Percentiles rank a stretch among this genome's conserved stretches.
Evolutionary conservation across 2,797 vertebrate species (phyloP).

Genomic region (Xenentodon cancila): DNA sequence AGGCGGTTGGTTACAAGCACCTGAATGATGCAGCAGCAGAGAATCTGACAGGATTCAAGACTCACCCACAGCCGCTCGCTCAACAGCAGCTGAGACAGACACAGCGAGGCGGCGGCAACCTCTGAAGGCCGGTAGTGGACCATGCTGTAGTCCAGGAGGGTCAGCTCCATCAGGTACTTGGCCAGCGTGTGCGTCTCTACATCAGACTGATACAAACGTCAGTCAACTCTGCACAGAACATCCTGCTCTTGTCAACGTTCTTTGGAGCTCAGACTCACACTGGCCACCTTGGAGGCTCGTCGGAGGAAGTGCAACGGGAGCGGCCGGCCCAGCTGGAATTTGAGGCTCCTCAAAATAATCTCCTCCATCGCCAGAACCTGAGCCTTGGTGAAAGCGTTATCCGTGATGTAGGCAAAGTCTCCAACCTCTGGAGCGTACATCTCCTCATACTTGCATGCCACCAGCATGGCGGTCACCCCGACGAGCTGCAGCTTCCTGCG

Average conservation of each 20-base stretch:
- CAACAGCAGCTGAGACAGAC: conserved; percentile 88
- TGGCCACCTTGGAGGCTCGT: conserved; percentile 91
- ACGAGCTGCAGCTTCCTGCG: conserved; percentile 92
- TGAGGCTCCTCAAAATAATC: conserved; percentile 83
- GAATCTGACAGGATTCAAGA: no score
- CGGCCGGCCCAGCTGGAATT: conserved; percentile 91
- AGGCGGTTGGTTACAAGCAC: neutral
- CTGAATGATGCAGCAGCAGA: neutral
- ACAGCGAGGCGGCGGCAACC: conserved; percentile 88
- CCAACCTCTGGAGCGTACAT: conserved; percentile 87
- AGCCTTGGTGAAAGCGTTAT: conserved; percentile 86
- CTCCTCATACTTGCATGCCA: conserved; percentile 97
- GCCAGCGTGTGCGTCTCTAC: conserved; percentile 89
- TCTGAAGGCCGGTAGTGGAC: conserved; percentile 91
- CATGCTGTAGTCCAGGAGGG: conserved; percentile 92
- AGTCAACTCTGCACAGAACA: neutral
- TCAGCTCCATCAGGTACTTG: conserved; percentile 95
- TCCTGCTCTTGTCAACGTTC: no score
- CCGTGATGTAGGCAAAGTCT: conserved; percentile 95
- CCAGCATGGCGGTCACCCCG: conserved; percentile 89
- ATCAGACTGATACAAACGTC: conserved; percentile 79
- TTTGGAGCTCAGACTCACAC: no score
- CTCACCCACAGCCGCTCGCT: conserved; percentile 87
- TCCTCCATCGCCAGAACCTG: conserved; percentile 94
- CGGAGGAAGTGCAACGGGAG: conserved; percentile 93